phyloP scores from a whole-genome alignment of 1,140 invertebrate genomes.

The Bombus ignitus region DNA sequence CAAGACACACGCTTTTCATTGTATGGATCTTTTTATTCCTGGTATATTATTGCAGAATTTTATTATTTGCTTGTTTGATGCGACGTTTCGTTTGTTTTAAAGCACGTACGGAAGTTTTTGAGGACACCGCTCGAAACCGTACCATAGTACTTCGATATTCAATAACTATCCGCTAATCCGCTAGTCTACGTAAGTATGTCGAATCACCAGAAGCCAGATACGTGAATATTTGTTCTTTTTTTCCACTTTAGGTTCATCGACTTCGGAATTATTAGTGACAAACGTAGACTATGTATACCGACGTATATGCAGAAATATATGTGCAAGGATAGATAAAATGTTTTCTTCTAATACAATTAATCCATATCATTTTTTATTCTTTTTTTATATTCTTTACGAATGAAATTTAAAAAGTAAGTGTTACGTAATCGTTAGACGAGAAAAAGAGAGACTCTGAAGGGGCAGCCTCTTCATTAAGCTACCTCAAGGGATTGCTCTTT shows the following conservation, averaged over 20 bases:
- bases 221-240: too few species aligned
- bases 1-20: not conserved
- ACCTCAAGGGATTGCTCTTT: constrained; percentile 66
- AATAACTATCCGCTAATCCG: not conserved
- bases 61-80: not conserved
- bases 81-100: not conserved
- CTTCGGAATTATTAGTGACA: not conserved
- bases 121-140: not conserved
- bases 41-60: not conserved
- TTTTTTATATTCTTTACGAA: too few species aligned
- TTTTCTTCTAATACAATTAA: too few species aligned
- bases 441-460: not conserved
- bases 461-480: constrained; percentile 41
- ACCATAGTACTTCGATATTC: not conserved
- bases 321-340: too few species aligned
- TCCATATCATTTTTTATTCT: too few species aligned
- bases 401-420: not conserved
- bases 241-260: not conserved
- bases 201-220: constrained; percentile 3
- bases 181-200: constrained; percentile 2
- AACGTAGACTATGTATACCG: not conserved
- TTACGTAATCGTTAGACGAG: not conserved
- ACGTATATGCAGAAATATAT: too few species aligned
- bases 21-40: not conserved
- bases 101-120: too few species aligned